Percentiles rank a stretch among this genome's conserved stretches.
Conservation (phyloP, 2,888 invertebrate species). For the Xestia xanthographa region DNA sequence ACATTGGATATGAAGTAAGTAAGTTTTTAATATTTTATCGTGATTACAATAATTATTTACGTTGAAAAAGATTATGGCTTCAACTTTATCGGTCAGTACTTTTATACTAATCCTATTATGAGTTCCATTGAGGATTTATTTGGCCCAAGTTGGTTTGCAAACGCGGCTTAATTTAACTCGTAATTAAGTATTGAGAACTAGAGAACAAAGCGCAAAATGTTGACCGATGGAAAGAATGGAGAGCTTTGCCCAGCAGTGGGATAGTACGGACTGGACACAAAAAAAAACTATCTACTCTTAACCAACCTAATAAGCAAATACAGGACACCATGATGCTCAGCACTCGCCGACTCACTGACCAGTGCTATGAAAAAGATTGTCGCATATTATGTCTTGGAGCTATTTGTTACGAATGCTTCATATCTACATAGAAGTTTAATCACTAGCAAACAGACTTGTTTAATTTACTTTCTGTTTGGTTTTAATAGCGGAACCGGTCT, state of each 20-base stretch:
- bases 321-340: too few species aligned
- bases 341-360: too few species aligned
- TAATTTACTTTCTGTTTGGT: neutral
- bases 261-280: neutral
- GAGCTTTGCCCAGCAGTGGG: neutral
- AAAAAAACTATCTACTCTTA: too few species aligned
- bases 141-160: neutral
- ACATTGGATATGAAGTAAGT: neutral
- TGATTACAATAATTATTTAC: neutral
- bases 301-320: too few species aligned
- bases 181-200: neutral
- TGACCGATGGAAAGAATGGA: neutral
- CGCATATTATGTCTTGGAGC: neutral
- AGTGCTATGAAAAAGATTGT: neutral
- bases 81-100: neutral
- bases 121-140: neutral
- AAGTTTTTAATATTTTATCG: neutral
- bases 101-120: neutral
- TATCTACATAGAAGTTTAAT: neutral
- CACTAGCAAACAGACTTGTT: neutral
- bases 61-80: neutral
- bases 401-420: neutral
- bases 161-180: neutral
- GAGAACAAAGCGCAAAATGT: neutral
- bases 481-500: constrained; percentile 9